phyloP scores from a whole-genome alignment of 1,140 invertebrate species.

The Araneus ventricosus region DNA sequence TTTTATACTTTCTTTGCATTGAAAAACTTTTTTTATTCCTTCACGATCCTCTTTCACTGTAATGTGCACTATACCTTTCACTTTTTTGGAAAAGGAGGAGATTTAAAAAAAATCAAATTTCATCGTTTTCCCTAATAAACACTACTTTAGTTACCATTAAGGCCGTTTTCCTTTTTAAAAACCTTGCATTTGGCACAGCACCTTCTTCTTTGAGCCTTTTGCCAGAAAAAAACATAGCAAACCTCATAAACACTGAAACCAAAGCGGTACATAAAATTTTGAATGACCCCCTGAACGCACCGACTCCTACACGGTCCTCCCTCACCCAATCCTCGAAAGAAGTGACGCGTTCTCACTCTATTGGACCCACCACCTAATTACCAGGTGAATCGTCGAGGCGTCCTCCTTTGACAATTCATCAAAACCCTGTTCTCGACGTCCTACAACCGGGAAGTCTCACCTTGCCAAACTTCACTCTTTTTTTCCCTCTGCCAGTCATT shows the following conservation, averaged over 20 bases:
- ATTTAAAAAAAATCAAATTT: too few species aligned
- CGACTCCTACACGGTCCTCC: neutral
- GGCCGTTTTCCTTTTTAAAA: neutral
- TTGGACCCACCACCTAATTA: slow-evolving; percentile 61
- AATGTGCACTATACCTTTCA: too few species aligned
- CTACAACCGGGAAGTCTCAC: slow-evolving; percentile 34
- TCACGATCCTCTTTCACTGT: too few species aligned
- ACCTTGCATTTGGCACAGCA: neutral
- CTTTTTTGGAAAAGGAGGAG: too few species aligned
- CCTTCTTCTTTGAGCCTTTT: neutral
- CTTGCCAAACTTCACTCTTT: neutral
- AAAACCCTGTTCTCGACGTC: slow-evolving; percentile 22
- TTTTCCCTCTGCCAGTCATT: slow-evolving; percentile 51
- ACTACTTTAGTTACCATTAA: too few species aligned
- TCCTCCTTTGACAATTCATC: slow-evolving; percentile 71
- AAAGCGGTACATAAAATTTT: neutral
- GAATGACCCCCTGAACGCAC: neutral
- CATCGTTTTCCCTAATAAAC: too few species aligned
- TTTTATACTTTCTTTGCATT: too few species aligned
- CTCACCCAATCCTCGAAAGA: slow-evolving; percentile 29
- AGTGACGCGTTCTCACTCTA: slow-evolving; percentile 54
- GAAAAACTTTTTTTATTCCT: too few species aligned
- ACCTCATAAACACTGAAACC: neutral
- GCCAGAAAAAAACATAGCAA: neutral
- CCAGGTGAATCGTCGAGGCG: slow-evolving; percentile 52